Evolutionary conservation across 2,888 invertebrate species (phyloP), one percentile per base, ranked within the genome.

Genomic region (Calameuta filiformis): DNA sequence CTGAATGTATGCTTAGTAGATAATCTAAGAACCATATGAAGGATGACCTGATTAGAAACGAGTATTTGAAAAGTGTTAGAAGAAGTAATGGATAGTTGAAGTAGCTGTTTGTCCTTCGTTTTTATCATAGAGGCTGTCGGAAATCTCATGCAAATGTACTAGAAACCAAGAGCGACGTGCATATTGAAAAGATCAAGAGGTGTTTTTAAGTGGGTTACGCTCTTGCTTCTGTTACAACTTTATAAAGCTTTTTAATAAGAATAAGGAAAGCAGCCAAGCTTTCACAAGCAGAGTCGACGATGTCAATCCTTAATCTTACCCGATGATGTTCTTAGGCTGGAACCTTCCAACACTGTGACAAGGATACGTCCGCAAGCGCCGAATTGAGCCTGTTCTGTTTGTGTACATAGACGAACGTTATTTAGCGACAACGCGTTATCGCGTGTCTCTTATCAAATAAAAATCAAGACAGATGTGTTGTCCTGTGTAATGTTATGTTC

Each of bases 301-400:
- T 31, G 33, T 37, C 77, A 76, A 69, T 75, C 73, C 68, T 75
- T 76, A 77, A 79, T 82, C 91, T 91, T 91, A 91, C 91, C 91
- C 79, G 87, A 88, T 79, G 86, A 81, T 75, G 87, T 82, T 85
- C 88, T 91, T 80, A 91, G 84, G 84, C 86, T 89, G 87, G 87
- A 86, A 82, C 91, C 91, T 84, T 90, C 89, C 76, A 91, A 86
- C 73, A 91, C 91, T 73, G 91, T 91, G 83, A 91, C 94, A 83
- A 94, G 93, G 77, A 94, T 92, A 82, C 94, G 92, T 83, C 94
- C 94, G 83, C 92, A 92, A 81, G 93, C 94, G 90, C 92, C 93
- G 91, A 93, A 92, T 89, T 92, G 92, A 87, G 92, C 93, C 92
- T 93, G 92, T 85, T 93, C 93, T 92, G 89, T 88, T 88, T 83